phyloP scores from a whole-genome alignment of 2,888 invertebrate genomes.

The Yponomeuta cagnagella region DNA sequence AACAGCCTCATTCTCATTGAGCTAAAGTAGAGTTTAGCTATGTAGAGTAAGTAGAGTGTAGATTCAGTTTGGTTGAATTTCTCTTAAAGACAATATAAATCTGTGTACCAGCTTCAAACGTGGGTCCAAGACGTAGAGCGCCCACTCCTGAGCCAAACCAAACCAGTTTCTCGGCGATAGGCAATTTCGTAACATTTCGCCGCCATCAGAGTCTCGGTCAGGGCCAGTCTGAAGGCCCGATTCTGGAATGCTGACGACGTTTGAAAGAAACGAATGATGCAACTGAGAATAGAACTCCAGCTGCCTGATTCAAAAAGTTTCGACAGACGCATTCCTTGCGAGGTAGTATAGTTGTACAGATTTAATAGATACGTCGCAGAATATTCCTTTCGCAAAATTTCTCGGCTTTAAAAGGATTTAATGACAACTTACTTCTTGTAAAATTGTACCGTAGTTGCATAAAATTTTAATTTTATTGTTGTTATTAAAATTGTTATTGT shows the following conservation, averaged over 20 bases:
- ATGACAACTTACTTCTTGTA: too few relatives aligned
- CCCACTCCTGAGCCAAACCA: conserved; percentile 25
- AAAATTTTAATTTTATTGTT: too few relatives aligned
- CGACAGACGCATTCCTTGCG: not conserved
- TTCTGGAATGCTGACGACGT: conserved; percentile 8
- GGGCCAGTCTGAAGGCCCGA: conserved; percentile 44
- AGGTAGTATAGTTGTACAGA: not conserved
- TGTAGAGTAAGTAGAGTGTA: too few relatives aligned
- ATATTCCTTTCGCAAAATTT: too few relatives aligned
- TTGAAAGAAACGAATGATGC: not conserved
- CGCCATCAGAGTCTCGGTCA: conserved; percentile 70
- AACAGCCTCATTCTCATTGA: too few relatives aligned
- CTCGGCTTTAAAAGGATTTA: too few relatives aligned
- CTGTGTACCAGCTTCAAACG: not conserved
- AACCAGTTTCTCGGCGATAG: conserved; percentile 51
- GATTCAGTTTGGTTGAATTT: not conserved
- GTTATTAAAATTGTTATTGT: too few relatives aligned
- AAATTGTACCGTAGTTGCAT: too few relatives aligned
- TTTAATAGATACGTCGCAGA: too few relatives aligned
- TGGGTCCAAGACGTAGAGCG: not conserved
- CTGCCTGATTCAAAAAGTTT: not conserved
- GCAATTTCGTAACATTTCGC: conserved; percentile 67
- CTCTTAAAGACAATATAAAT: not conserved
- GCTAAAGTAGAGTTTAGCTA: not conserved
- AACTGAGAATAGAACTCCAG: not conserved